Evolutionary conservation across 2,888 invertebrate genomes (phyloP), one percentile per base, ranked within the genome.

Genomic region (Oxycera nigricornis): DNA sequence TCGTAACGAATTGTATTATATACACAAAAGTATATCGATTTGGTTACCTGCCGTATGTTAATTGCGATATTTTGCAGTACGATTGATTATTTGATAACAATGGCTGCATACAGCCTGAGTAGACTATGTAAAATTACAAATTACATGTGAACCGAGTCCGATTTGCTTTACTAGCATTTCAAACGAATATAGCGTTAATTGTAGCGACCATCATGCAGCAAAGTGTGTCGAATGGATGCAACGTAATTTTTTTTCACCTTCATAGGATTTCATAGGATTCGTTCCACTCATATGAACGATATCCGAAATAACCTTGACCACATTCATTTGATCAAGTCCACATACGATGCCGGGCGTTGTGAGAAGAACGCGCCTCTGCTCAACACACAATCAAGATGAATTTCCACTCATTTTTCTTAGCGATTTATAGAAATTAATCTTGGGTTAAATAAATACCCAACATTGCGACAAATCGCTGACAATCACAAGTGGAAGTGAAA

Each of bases 111-210:
- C 17, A 22, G 24, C 6, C 30, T 30, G 7, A 55, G 24, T 55
- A 9, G 28, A 30, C 59, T 59, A 28, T 59, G 59, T 59, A 59
- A 59, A 59, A 28, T 59, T 59, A 59, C 59, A 28, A 28, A 59
- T 59, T 28, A 59, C 26, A 59, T 59, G 1, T 26, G 28, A 59
- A 59, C 59, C 24, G 30, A 26, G 14, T 28, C 59, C 9, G 30
- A 59, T 59, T 59, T 3, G 17, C 46, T n/a, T 46, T 46, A 46
- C 14, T 28, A 28, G 59, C 59, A 59, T 20, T 14, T 59, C 59
- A 4, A 28, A 59, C 30, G 26, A 59, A 59, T 50, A 39, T 22
- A 24, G 14, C 46, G 46, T 46, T 7, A 46, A 46, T 46, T 46
- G 17, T 46, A n/a, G 46, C 17, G 11, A 46, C 46, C 3, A 46